Conservation (phyloP, 2,888 invertebrate genomes). For the Calliscelio sp. region DNA sequence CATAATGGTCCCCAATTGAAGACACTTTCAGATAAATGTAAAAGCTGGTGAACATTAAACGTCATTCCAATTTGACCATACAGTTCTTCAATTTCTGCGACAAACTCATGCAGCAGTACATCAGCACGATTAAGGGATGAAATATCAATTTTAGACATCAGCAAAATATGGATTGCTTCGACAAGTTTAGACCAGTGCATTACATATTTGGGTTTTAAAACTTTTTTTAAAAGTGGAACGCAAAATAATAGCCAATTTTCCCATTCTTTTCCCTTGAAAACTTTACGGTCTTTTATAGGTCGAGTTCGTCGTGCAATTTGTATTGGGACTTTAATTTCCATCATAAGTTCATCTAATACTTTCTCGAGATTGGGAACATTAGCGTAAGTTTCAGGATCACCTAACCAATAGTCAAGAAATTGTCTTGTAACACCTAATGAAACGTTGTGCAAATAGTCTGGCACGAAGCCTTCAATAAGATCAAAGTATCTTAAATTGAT, state of each 20-base stretch:
- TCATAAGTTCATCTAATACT: constrained; percentile 12
- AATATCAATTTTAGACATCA: constrained; percentile 32
- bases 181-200: constrained; percentile 37
- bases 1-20: constrained; percentile 59
- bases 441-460: constrained; percentile 71
- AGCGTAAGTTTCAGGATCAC: not conserved
- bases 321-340: constrained; percentile 21
- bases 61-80: constrained; percentile 37
- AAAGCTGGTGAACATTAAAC: constrained; percentile 60
- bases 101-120: constrained; percentile 22
- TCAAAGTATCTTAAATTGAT: constrained; percentile 57
- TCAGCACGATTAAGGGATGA: constrained; percentile 44
- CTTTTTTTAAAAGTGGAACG: constrained; percentile 13
- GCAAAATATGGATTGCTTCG: constrained; percentile 41
- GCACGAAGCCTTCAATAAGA: constrained; percentile 54
- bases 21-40: constrained; percentile 63
- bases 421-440: constrained; percentile 57
- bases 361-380: not conserved
- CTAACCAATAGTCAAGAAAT: constrained; percentile 50
- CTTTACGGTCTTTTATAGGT: constrained; percentile 5
- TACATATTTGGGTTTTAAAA: constrained; percentile 3
- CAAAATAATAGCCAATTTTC: constrained; percentile 23
- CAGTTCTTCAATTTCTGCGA: constrained; percentile 32
- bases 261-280: constrained; percentile 39
- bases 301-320: constrained; percentile 38